These are phyloP conservation scores for Piscicola geometra DNA, from an alignment of 2,888 invertebrate genomes.

Conservation along the genomic window DNA sequence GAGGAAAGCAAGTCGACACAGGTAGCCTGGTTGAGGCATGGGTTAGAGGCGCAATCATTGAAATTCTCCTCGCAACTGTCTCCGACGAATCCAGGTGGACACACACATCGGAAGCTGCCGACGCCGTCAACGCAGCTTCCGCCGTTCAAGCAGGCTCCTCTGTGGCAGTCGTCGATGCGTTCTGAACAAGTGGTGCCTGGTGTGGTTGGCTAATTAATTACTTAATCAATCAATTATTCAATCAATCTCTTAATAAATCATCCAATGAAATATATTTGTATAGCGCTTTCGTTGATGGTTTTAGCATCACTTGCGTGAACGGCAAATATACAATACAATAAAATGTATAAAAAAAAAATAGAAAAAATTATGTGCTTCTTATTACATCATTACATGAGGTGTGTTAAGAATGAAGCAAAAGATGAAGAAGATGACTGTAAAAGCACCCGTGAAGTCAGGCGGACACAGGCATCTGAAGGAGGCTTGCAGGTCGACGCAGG, in stretches of 20 bases:
- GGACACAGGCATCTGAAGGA: constrained; percentile 74
- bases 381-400: neutral
- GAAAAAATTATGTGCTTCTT: too few species aligned
- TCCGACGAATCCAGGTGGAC: constrained; percentile 56
- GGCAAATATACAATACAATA: too few species aligned
- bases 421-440: neutral
- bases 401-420: neutral
- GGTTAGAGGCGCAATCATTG: constrained; percentile 45
- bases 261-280: too few species aligned
- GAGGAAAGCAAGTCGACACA: constrained; percentile 26
- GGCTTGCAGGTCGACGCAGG: constrained; percentile 45
- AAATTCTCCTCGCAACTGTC: constrained; percentile 44
- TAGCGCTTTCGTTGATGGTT: too few species aligned
- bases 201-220: neutral
- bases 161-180: constrained; percentile 42
- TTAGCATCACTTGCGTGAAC: too few species aligned
- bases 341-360: too few species aligned
- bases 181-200: neutral
- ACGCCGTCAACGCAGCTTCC: constrained; percentile 42
- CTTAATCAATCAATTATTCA: neutral
- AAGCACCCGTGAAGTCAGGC: constrained; percentile 42
- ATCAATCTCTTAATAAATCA: too few species aligned
- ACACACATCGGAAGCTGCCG: constrained; percentile 49
- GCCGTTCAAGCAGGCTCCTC: constrained; percentile 39
- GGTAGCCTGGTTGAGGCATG: constrained; percentile 46